Percentiles rank a stretch among this genome's conserved stretches.
Conservation (phyloP, 2,113 vertebrate species). For the Drymodes brunneopygia region DNA sequence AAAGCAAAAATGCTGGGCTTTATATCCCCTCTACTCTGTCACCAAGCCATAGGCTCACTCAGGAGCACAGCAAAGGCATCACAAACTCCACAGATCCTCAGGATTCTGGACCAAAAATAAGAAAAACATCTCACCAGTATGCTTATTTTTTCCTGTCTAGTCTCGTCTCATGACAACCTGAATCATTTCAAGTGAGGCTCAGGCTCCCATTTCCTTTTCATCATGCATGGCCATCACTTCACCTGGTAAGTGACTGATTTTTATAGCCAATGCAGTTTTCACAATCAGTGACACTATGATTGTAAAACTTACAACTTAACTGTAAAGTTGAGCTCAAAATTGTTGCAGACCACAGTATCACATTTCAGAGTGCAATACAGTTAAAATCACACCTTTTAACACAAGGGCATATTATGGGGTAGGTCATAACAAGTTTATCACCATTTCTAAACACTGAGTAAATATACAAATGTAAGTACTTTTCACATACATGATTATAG, state of each 20-base stretch:
- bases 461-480: neutral
- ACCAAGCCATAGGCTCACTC: neutral
- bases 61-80: neutral
- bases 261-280: neutral
- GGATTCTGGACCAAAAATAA: neutral
- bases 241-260: neutral
- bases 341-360: neutral
- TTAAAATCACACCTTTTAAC: neutral
- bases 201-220: neutral
- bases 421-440: neutral
- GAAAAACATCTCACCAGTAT: rapidly evolving
- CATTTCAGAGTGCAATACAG: neutral
- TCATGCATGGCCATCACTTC: neutral
- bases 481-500: neutral
- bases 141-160: neutral
- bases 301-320: neutral
- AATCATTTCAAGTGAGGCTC: neutral
- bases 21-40: neutral
- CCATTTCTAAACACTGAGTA: neutral
- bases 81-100: neutral
- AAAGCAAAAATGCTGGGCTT: neutral
- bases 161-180: neutral
- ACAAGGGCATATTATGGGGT: neutral
- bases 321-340: neutral
- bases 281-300: neutral